phyloP scores from a whole-genome alignment of 2,797 vertebrate genomes.

The Lacerta bilineata region DNA sequence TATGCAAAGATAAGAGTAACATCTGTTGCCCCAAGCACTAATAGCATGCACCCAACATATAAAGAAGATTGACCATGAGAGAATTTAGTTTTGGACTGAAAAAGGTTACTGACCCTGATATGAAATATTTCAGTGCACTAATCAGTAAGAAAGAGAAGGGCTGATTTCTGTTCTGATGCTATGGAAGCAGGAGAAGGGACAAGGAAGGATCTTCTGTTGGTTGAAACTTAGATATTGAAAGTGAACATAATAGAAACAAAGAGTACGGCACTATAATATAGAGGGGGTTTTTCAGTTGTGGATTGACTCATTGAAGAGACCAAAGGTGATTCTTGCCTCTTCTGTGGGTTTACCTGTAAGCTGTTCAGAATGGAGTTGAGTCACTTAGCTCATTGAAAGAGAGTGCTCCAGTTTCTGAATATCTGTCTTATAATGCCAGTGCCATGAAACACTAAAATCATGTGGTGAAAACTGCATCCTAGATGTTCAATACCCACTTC shows the following conservation, averaged over 20 bases:
- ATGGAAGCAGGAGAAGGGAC: not conserved
- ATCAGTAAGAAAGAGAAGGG: not conserved
- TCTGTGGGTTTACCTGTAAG: not conserved
- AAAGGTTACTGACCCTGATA: not conserved
- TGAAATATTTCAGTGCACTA: not conserved
- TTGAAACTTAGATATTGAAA: not conserved
- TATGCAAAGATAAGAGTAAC: no score
- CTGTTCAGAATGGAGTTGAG: not conserved
- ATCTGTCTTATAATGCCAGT: not conserved
- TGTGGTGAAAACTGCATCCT: conserved; percentile 26
- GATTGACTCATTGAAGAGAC: conserved; percentile 33
- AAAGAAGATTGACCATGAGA: no score
- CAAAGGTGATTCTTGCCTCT: conserved; percentile 12
- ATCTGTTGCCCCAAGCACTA: no score
- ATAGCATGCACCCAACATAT: no score
- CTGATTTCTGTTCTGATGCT: conserved; percentile 27
- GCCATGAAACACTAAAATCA: conserved; percentile 37
- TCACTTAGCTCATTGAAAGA: conserved; percentile 26
- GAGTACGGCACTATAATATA: not conserved
- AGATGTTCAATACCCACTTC: not conserved
- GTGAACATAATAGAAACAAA: conserved; percentile 17
- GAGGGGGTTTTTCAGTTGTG: not conserved
- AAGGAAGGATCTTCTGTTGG: not conserved
- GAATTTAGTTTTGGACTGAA: no score
- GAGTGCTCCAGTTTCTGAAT: conserved; percentile 27